Conservation (phyloP, 2,888 invertebrate genomes). For the Drosophila subsilvestris region DNA sequence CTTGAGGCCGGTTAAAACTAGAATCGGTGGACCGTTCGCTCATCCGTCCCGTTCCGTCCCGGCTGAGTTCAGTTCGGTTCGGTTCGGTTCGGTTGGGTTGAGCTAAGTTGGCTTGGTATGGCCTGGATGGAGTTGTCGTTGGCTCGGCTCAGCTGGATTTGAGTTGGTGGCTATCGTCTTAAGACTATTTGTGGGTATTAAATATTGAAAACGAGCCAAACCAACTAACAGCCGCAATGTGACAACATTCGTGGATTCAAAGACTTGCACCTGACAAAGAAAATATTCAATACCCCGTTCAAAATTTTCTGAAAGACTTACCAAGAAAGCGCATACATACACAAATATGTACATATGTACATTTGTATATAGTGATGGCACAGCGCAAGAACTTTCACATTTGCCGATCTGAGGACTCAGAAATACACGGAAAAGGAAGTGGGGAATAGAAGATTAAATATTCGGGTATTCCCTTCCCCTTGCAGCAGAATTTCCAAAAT, state of each 20-base stretch:
- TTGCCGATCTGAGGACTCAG: constrained; percentile 4
- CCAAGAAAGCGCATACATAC: constrained; percentile 33
- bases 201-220: constrained; percentile 40
- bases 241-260: constrained; percentile 47
- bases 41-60: constrained; percentile 19
- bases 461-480: too few relatives aligned
- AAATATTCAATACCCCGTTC: neutral
- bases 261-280: constrained; percentile 19
- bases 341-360: neutral
- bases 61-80: constrained; percentile 28
- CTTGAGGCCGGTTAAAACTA: constrained; percentile 73
- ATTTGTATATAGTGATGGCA: neutral
- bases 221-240: constrained; percentile 42
- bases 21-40: constrained; percentile 57
- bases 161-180: constrained; percentile 32
- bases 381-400: neutral
- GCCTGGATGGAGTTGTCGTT: neutral
- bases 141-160: neutral
- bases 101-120: constrained; percentile 4
- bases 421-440: constrained; percentile 4
- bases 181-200: constrained; percentile 38
- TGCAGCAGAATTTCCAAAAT: too few relatives aligned
- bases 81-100: constrained; percentile 15
- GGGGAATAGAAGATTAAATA: too few relatives aligned
- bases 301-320: constrained; percentile 12